A percentile compares a stretch with the other conserved stretches of the same genome.
Conservation (phyloP, 2,888 invertebrate genomes). For the Mesoligia furuncula region DNA sequence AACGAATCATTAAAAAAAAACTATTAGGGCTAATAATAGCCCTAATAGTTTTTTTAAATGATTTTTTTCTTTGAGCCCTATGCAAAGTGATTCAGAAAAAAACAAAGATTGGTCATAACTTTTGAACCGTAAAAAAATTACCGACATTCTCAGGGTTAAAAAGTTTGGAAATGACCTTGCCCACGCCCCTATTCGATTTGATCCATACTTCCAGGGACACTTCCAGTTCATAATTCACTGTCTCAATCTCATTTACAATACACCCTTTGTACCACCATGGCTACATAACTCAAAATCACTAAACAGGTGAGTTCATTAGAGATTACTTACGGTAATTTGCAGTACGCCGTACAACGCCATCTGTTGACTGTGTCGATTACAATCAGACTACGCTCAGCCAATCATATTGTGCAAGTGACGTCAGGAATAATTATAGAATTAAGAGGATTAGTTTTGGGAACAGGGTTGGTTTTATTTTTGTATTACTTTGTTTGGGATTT, state of each 20-base stretch:
- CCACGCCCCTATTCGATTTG: too few relatives aligned
- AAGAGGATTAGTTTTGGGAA: conserved; percentile 46
- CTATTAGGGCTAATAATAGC: too few relatives aligned
- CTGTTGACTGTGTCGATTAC: conserved; percentile 80
- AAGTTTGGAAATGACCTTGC: too few relatives aligned
- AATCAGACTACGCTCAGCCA: conserved; percentile 68
- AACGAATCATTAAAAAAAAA: too few relatives aligned
- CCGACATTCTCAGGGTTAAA: too few relatives aligned
- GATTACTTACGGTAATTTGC: conserved; percentile 86
- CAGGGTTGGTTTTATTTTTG: conserved; percentile 43
- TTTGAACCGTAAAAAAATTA: too few relatives aligned
- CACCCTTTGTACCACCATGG: conserved; percentile 46
- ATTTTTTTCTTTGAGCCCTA: too few relatives aligned
- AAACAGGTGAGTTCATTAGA: conserved; percentile 87
- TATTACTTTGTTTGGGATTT: conserved; percentile 11
- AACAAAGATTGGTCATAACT: too few relatives aligned
- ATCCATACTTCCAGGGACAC: too few relatives aligned
- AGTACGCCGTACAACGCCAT: conserved; percentile 76
- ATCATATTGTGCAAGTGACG: conserved; percentile 61
- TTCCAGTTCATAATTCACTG: conserved; percentile 45
- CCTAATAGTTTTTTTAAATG: too few relatives aligned
- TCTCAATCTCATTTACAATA: conserved; percentile 34
- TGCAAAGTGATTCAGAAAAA: too few relatives aligned
- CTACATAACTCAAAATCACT: conserved; percentile 76
- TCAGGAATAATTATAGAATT: conserved; percentile 47